Percentiles rank a stretch among this genome's conserved stretches.
phyloP scores from a whole-genome alignment of 2,888 invertebrate genomes.

The Diachrysia chrysitis region DNA sequence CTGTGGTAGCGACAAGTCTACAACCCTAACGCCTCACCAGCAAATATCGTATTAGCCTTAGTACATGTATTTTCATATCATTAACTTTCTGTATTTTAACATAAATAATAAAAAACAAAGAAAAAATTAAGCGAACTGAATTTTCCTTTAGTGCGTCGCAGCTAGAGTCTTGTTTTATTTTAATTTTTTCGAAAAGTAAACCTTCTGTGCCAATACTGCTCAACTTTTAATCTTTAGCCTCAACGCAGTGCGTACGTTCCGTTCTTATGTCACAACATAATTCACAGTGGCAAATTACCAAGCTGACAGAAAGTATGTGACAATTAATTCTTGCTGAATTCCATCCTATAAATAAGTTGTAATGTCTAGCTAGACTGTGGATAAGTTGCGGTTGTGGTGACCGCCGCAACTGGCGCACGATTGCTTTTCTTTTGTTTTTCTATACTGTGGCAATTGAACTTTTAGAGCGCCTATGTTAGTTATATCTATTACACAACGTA shows the following conservation, averaged over 20 bases:
- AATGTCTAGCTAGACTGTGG: slow-evolving; percentile 50
- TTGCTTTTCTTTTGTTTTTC: slow-evolving; percentile 46
- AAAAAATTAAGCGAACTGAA: too few relatives aligned
- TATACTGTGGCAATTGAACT: slow-evolving; percentile 10
- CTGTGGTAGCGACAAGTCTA: too few relatives aligned
- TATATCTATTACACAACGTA: neutral
- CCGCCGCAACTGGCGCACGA: slow-evolving; percentile 45
- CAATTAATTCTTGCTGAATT: slow-evolving; percentile 13
- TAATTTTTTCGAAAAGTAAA: too few relatives aligned
- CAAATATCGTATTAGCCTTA: too few relatives aligned
- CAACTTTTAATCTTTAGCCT: too few relatives aligned
- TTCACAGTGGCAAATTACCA: neutral
- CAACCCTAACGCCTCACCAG: too few relatives aligned
- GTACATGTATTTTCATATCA: too few relatives aligned
- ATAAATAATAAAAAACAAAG: too few relatives aligned
- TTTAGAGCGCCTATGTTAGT: neutral
- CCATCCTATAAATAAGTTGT: slow-evolving; percentile 30
- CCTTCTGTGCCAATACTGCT: too few relatives aligned
- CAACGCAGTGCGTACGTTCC: slow-evolving; percentile 4
- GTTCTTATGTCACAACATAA: neutral
- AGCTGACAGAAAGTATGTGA: neutral
- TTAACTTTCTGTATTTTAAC: too few relatives aligned
- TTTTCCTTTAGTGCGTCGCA: too few relatives aligned
- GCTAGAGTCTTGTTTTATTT: too few relatives aligned
- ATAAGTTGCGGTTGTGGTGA: slow-evolving; percentile 39